Conservation (phyloP, 1,140 invertebrate species). For the Drosophila sucinea region DNA sequence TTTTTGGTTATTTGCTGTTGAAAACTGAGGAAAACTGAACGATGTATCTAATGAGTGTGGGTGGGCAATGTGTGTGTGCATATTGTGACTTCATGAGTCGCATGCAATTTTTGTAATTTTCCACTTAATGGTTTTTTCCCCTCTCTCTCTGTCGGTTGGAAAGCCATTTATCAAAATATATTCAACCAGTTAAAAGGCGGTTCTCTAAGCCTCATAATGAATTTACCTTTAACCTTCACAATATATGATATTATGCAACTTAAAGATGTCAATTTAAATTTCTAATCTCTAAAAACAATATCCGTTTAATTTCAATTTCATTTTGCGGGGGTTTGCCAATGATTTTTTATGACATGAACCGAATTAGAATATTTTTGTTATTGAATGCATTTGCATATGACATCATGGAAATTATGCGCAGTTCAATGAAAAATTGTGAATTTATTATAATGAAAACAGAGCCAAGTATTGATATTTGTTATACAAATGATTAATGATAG, state of each 20-base stretch:
- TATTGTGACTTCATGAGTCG: conserved; percentile 61
- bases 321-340: conserved; percentile 61
- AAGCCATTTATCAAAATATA: conserved; percentile 46
- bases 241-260: conserved; percentile 35
- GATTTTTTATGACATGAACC: conserved; percentile 66
- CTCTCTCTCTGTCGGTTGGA: background rate
- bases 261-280: conserved; percentile 47
- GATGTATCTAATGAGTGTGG: conserved; percentile 60
- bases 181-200: conserved; percentile 38
- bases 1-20: conserved; percentile 20
- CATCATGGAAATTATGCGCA: conserved; percentile 54
- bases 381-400: conserved; percentile 66
- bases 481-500: conserved; percentile 49
- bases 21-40: conserved; percentile 46
- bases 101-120: conserved; percentile 68
- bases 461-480: conserved; percentile 41
- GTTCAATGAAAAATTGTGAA: conserved; percentile 25
- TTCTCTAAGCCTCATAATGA: conserved; percentile 17
- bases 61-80: conserved; percentile 44
- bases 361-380: conserved; percentile 56
- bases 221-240: conserved; percentile 13
- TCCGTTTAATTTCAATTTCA: conserved; percentile 47
- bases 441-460: conserved; percentile 40
- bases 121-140: conserved; percentile 53
- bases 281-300: conserved; percentile 44